Evolutionary conservation across 2,888 invertebrate species (phyloP).

Genomic region (Metopia argyrocephala): DNA sequence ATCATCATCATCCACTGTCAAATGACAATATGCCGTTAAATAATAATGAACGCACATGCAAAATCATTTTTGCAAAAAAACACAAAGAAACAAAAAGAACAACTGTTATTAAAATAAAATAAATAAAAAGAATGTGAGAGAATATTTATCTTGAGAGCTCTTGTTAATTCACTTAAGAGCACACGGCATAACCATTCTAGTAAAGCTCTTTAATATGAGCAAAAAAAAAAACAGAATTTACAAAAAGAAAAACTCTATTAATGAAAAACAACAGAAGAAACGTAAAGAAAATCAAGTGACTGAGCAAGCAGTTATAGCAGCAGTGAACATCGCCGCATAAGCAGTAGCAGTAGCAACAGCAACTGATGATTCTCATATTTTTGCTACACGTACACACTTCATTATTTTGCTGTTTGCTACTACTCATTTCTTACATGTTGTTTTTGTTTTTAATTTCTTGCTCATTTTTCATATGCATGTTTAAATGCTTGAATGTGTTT

Average conservation of each 20-base stretch:
- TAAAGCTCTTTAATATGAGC: background rate
- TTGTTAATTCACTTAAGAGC: slow-evolving; percentile 10
- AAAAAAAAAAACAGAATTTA: too few species aligned
- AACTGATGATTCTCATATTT: background rate
- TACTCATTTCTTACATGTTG: background rate
- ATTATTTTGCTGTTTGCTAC: background rate
- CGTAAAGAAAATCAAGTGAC: slow-evolving; percentile 43
- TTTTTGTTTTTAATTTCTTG: background rate
- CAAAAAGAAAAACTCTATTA: background rate
- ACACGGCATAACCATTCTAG: background rate
- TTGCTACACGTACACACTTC: background rate
- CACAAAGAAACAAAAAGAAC: background rate
- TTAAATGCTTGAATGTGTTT: background rate
- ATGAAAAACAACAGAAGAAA: slow-evolving; percentile 25
- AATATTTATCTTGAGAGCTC: slow-evolving; percentile 12
- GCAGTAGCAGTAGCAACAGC: slow-evolving; percentile 6
- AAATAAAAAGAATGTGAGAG: too few species aligned
- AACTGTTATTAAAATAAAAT: background rate
- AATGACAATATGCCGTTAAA: slow-evolving; percentile 29
- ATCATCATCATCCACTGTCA: background rate
- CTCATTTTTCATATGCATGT: background rate
- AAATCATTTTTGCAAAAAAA: slow-evolving; percentile 5
- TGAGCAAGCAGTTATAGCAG: background rate
- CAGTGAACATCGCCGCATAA: background rate
- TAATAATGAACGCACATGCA: background rate